Evolutionary conservation across 2,113 vertebrate species (phyloP).

Genomic region (Oncorhynchus clarkii): DNA sequence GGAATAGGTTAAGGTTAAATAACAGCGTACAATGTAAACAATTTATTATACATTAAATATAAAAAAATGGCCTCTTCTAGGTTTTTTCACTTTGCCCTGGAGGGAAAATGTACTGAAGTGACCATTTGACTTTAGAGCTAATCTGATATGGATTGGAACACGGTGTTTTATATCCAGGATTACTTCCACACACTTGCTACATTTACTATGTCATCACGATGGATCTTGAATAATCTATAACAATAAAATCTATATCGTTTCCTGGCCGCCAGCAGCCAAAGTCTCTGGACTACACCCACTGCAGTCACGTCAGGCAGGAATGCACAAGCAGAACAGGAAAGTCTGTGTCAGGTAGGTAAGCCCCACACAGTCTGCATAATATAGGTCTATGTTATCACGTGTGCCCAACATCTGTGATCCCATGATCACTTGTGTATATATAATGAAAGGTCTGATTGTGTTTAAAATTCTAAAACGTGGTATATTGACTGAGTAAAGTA

Average conservation of each 20-base stretch:
- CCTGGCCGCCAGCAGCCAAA: slow-evolving; percentile 75
- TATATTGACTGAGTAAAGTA: neutral
- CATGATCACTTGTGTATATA: slow-evolving; percentile 27
- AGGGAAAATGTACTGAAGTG: slow-evolving; percentile 55
- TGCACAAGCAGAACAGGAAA: slow-evolving; percentile 78
- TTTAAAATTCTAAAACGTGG: neutral
- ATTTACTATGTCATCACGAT: neutral
- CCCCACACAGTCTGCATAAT: slow-evolving; percentile 58
- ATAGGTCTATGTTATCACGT: slow-evolving; percentile 55
- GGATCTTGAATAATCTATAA: slow-evolving; percentile 62
- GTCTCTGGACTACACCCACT: slow-evolving; percentile 75
- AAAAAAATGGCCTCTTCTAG: slow-evolving; percentile 64
- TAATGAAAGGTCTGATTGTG: slow-evolving; percentile 17
- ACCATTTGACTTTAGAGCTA: slow-evolving; percentile 67
- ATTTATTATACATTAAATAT: slow-evolving; percentile 58
- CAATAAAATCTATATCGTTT: slow-evolving; percentile 67
- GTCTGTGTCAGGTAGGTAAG: slow-evolving; percentile 67
- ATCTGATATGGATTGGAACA: slow-evolving; percentile 27
- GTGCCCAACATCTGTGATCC: slow-evolving; percentile 40
- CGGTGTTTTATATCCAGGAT: no score
- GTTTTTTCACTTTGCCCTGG: slow-evolving; percentile 40
- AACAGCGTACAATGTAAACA: slow-evolving; percentile 90
- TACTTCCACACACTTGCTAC: no score
- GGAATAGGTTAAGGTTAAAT: slow-evolving; percentile 87
- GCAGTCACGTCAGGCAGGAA: slow-evolving; percentile 77